These are phyloP conservation scores for Rachycentron canadum DNA, from an alignment of 2,797 vertebrate genomes.

Conservation along the genomic window DNA sequence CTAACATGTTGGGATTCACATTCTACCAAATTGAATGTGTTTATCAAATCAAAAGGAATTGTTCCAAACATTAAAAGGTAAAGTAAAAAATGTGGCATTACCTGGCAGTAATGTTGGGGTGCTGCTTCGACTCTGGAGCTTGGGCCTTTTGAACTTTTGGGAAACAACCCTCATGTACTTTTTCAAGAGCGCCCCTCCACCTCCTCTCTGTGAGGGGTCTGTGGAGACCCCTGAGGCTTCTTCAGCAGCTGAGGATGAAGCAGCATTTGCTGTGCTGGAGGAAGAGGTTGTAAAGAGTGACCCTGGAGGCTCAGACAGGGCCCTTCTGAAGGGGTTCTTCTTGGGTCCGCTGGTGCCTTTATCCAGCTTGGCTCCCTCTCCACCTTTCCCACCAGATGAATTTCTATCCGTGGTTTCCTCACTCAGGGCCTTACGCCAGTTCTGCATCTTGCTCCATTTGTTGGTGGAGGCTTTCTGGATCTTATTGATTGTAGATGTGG, in stretches of 20 bases:
- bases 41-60: background rate
- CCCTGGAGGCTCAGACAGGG: conserved; percentile 86
- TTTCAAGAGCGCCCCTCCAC: conserved; percentile 81
- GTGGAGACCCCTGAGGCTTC: conserved; percentile 63
- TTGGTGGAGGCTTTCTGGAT: conserved; percentile 74
- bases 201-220: conserved; percentile 74
- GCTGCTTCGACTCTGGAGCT: conserved; percentile 76
- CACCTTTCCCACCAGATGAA: conserved; percentile 53
- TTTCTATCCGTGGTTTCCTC: conserved; percentile 76
- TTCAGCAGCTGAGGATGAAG: conserved; percentile 42
- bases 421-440: conserved; percentile 88
- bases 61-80: background rate
- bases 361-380: conserved; percentile 69
- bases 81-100: no score
- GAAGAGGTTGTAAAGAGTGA: conserved; percentile 68
- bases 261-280: conserved; percentile 40
- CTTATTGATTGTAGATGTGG: conserved; percentile 61
- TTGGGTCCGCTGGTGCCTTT: conserved; percentile 40
- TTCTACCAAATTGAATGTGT: background rate
- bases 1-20: background rate
- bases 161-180: conserved; percentile 88
- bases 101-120: conserved; percentile 60
- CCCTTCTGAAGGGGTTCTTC: conserved; percentile 90
- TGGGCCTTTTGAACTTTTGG: conserved; percentile 86
- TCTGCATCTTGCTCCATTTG: conserved; percentile 87